phyloP scores from a whole-genome alignment of 1,140 invertebrate species.

The Lucilia cuprina region DNA sequence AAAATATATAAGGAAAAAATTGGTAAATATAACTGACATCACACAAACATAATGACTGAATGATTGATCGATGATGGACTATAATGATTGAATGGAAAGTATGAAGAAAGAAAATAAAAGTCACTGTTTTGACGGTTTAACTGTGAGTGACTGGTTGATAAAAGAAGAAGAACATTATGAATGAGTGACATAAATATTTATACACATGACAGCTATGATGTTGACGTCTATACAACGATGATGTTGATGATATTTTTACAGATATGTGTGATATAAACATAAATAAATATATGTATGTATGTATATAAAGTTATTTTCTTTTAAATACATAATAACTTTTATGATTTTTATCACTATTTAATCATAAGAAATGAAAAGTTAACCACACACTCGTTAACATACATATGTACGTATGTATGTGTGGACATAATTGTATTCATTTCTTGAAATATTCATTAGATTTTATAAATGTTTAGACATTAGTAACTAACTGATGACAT shows the following conservation, averaged over 20 bases:
- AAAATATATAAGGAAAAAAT: neutral
- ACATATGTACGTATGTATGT: too few species aligned
- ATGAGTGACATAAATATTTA: conserved; percentile 18
- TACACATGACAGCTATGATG: conserved; percentile 2
- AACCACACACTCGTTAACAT: neutral
- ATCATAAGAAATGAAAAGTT: neutral
- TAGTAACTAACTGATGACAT: conserved; percentile 11
- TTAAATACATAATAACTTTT: neutral
- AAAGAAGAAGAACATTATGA: neutral
- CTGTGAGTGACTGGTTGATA: neutral
- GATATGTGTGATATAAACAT: neutral
- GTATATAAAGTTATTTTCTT: neutral
- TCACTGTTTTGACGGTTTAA: neutral
- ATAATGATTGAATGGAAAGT: neutral
- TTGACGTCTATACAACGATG: neutral
- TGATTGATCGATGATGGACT: neutral
- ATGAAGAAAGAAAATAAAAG: neutral
- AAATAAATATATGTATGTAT: too few species aligned
- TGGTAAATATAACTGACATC: neutral
- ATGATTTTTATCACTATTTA: neutral
- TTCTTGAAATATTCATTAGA: too few species aligned
- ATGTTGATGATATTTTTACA: neutral
- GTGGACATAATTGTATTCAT: too few species aligned
- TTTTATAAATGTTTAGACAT: neutral
- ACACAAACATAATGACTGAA: neutral